Evolutionary conservation across 2,797 vertebrate genomes (phyloP).

Genomic region (Holocentrus rufus): DNA sequence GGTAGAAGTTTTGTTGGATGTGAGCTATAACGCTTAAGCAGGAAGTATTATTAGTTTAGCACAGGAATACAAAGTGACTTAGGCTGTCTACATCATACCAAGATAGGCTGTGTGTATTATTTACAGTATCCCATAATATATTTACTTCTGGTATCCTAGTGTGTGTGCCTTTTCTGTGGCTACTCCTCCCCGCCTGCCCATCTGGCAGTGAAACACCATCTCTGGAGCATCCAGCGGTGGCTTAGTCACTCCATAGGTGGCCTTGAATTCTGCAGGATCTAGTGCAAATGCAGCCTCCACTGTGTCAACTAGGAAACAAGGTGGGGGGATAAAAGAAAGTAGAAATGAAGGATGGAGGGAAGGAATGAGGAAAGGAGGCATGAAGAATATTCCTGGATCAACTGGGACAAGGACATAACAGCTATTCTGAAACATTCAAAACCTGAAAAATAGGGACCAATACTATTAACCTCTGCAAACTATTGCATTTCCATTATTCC

Average conservation of each 20-base stretch:
- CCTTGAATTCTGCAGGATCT: conserved; percentile 79
- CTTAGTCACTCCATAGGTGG: conserved; percentile 79
- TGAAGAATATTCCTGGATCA: neutral
- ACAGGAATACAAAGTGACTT: neutral
- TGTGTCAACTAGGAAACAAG: conserved; percentile 76
- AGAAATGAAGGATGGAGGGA: neutral
- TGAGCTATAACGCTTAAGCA: conserved; percentile 1
- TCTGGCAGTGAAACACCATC: conserved; percentile 85
- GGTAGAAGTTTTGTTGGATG: neutral
- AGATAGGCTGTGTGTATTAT: neutral
- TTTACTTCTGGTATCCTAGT: conserved; percentile 83
- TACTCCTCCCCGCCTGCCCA: conserved; percentile 77
- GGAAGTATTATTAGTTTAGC: neutral
- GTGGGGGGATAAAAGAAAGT: neutral
- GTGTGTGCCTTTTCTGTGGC: conserved; percentile 78
- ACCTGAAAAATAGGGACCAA: neutral
- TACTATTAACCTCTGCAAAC: neutral
- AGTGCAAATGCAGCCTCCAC: conserved; percentile 80
- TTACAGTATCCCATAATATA: neutral
- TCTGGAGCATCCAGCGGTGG: conserved; percentile 73
- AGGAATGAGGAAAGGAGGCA: neutral
- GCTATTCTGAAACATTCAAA: neutral
- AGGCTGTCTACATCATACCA: neutral
- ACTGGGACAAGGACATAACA: neutral
- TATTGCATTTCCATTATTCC: neutral